phyloP scores from a whole-genome alignment of 1,140 invertebrate species.

The Conus ventricosus region DNA sequence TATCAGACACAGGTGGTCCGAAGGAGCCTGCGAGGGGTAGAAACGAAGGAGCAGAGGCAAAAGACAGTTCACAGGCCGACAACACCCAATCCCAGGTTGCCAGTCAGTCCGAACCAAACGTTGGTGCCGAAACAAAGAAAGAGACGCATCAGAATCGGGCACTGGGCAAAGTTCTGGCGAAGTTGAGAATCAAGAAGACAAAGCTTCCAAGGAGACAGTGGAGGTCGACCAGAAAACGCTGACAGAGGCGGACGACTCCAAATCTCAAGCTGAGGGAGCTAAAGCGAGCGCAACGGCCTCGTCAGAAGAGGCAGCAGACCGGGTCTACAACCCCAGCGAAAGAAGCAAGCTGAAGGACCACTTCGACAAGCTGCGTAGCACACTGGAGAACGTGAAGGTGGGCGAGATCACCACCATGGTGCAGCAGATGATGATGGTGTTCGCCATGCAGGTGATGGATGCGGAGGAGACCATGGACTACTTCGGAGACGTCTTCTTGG shows the following conservation, averaged over 20 bases:
- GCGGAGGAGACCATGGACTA: background rate
- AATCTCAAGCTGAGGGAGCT: too few relatives aligned
- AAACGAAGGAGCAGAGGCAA: too few relatives aligned
- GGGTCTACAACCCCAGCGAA: background rate
- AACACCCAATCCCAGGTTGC: too few relatives aligned
- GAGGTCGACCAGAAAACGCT: too few relatives aligned
- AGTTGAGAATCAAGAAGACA: too few relatives aligned
- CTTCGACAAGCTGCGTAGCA: background rate
- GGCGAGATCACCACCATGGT: background rate
- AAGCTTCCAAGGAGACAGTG: too few relatives aligned
- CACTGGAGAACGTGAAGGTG: background rate
- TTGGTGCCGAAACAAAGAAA: too few relatives aligned
- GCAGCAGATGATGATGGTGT: constrained; percentile 6
- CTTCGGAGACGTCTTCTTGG: background rate
- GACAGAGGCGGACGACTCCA: too few relatives aligned
- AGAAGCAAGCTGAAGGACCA: background rate
- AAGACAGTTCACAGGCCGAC: too few relatives aligned
- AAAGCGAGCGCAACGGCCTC: background rate
- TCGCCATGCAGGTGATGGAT: background rate
- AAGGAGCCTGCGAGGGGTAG: too few relatives aligned
- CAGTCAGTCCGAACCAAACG: too few relatives aligned
- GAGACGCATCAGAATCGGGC: background rate
- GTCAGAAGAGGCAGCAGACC: background rate
- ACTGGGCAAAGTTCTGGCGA: background rate
- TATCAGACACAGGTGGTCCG: too few relatives aligned